These are phyloP conservation scores for Dioctria rufipes DNA, from an alignment of 2,888 invertebrate species.

Conservation along the genomic window DNA sequence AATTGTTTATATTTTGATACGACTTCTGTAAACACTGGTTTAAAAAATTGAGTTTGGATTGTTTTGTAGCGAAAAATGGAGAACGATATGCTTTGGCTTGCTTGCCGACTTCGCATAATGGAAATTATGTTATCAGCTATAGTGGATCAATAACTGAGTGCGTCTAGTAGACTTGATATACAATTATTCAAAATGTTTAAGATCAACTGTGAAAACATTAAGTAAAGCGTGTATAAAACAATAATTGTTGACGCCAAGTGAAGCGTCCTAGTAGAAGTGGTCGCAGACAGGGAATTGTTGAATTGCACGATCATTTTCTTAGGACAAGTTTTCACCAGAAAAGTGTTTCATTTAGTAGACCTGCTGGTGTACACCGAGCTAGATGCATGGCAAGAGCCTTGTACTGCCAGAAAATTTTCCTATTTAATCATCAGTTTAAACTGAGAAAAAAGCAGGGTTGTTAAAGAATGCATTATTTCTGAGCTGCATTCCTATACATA, in stretches of 20 bases:
- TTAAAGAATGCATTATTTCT: too few relatives aligned
- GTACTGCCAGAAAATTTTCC: slow-evolving; percentile 35
- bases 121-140: slow-evolving; percentile 51
- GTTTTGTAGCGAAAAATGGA: too few relatives aligned
- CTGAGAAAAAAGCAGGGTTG: neutral
- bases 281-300: slow-evolving; percentile 40
- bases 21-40: too few relatives aligned
- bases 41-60: too few relatives aligned
- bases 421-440: slow-evolving; percentile 40
- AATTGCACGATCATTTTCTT: slow-evolving; percentile 43
- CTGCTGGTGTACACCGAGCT: slow-evolving; percentile 38
- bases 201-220: slow-evolving; percentile 39
- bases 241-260: neutral
- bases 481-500: too few relatives aligned
- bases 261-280: neutral
- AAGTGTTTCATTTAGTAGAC: slow-evolving; percentile 7
- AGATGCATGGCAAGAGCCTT: slow-evolving; percentile 53
- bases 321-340: slow-evolving; percentile 25
- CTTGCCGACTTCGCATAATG: too few relatives aligned
- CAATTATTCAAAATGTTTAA: too few relatives aligned
- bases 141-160: neutral
- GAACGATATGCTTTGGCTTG: slow-evolving; percentile 47
- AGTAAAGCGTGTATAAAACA: slow-evolving; percentile 15
- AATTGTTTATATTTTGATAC: too few relatives aligned
- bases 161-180: slow-evolving; percentile 42